A percentile compares a stretch with the other conserved stretches of the same genome.
Conservation (phyloP, 2,888 invertebrate species). For the Serripes groenlandicus region DNA sequence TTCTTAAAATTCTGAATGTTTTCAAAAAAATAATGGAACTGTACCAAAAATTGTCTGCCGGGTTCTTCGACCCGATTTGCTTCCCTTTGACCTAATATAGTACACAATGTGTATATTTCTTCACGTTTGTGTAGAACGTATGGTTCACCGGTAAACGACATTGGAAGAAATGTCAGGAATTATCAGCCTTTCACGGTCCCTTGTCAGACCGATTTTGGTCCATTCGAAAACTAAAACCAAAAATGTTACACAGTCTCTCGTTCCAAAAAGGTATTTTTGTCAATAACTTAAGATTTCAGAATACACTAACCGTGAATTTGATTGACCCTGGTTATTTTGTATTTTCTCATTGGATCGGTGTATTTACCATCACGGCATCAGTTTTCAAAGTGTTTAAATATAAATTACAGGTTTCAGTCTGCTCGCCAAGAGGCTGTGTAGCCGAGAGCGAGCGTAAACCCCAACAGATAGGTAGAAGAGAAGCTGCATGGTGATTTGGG, state of each 20-base stretch:
- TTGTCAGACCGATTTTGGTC: neutral
- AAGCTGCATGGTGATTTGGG: too few species aligned
- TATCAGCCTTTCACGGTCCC: neutral
- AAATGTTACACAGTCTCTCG: neutral
- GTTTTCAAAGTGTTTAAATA: neutral
- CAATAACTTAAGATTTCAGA: neutral
- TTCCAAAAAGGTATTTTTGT: neutral
- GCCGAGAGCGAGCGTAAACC: too few species aligned
- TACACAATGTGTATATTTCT: too few species aligned
- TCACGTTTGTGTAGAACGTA: neutral
- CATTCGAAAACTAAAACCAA: neutral
- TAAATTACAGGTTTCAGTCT: too few species aligned
- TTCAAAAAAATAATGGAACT: too few species aligned
- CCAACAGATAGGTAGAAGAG: too few species aligned
- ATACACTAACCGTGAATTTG: neutral
- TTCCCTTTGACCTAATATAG: too few species aligned
- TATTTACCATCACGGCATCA: neutral
- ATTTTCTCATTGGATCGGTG: neutral
- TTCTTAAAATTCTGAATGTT: too few species aligned
- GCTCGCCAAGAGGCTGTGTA: too few species aligned
- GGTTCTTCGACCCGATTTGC: too few species aligned
- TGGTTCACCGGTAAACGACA: conserved; percentile 14
- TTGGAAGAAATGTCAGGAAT: conserved; percentile 13
- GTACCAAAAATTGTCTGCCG: too few species aligned
- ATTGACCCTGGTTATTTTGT: neutral